phyloP scores from a whole-genome alignment of 2,113 vertebrate genomes.

The Labrus mixtus region DNA sequence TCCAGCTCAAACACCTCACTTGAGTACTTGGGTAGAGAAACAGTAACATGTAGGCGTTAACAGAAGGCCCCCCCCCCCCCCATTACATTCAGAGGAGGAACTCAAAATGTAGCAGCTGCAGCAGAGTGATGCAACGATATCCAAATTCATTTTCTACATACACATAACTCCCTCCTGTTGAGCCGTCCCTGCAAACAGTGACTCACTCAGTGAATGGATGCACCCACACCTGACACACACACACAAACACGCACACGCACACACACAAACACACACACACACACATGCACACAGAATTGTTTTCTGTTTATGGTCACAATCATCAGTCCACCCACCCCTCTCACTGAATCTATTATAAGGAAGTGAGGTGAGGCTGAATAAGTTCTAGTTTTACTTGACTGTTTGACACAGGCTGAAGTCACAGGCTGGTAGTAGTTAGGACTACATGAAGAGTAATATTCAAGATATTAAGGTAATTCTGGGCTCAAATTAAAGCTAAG shows the following conservation, averaged over 20 bases:
- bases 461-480: too few species aligned
- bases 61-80: too few species aligned
- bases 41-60: not conserved
- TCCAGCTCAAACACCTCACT: conserved; percentile 21
- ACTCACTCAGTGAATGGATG: conserved; percentile 41
- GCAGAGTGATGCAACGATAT: conserved; percentile 38
- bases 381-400: not conserved
- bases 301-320: conserved; percentile 21
- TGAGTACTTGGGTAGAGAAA: conserved; percentile 16
- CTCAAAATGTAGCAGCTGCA: conserved; percentile 10
- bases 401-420: not conserved
- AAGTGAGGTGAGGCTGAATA: not conserved
- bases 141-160: conserved; percentile 41
- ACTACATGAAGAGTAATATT: not conserved
- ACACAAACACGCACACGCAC: conserved; percentile 15
- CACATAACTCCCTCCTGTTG: conserved; percentile 13
- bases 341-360: conserved; percentile 7
- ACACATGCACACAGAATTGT: not conserved
- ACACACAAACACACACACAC: conserved; percentile 25
- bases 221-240: conserved; percentile 30
- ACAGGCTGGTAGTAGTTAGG: not conserved
- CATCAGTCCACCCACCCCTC: conserved; percentile 25
- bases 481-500: too few species aligned
- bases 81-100: not conserved
- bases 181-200: conserved; percentile 33